These are phyloP conservation scores for Atherix ibis DNA, from an alignment of 2,888 invertebrate genomes.

Conservation along the genomic window DNA sequence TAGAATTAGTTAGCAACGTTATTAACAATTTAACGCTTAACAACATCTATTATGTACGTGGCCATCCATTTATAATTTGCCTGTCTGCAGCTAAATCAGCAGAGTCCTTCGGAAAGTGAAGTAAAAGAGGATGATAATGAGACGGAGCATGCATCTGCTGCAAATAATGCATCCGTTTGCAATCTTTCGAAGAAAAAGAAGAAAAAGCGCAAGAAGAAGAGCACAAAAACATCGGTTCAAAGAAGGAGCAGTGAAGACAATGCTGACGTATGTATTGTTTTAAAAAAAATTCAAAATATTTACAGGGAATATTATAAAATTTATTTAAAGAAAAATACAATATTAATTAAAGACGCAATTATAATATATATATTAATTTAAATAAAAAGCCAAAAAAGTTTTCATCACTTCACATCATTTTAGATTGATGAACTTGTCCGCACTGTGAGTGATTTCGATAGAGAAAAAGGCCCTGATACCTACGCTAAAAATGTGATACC, in stretches of 20 bases:
- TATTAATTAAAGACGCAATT: too few species aligned
- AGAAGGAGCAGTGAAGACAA: slow-evolving; percentile 48
- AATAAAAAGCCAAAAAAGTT: too few species aligned
- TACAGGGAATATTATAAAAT: too few species aligned
- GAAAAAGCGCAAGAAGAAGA: slow-evolving; percentile 49
- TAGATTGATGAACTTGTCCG: slow-evolving; percentile 4
- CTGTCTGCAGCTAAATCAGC: slow-evolving; percentile 49
- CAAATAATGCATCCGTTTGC: slow-evolving; percentile 34
- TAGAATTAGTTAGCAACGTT: too few species aligned
- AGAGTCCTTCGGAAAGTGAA: slow-evolving; percentile 50
- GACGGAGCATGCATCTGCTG: slow-evolving; percentile 40
- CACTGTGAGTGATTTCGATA: slow-evolving; percentile 5
- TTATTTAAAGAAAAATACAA: too few species aligned
- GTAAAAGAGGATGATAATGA: slow-evolving; percentile 52
- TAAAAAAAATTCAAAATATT: too few species aligned
- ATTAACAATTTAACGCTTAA: too few species aligned
- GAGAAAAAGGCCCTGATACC: slow-evolving; percentile 1
- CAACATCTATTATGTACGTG: too few species aligned
- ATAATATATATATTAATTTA: neutral
- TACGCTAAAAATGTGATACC: slow-evolving; percentile 2
- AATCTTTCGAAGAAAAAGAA: slow-evolving; percentile 40
- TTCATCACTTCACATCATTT: too few species aligned
- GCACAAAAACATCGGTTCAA: slow-evolving; percentile 34
- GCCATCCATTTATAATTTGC: too few species aligned
- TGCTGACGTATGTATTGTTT: slow-evolving; percentile 16